These are phyloP conservation scores for Saccostrea echinata DNA, from an alignment of 1,140 invertebrate genomes.

Conservation along the genomic window DNA sequence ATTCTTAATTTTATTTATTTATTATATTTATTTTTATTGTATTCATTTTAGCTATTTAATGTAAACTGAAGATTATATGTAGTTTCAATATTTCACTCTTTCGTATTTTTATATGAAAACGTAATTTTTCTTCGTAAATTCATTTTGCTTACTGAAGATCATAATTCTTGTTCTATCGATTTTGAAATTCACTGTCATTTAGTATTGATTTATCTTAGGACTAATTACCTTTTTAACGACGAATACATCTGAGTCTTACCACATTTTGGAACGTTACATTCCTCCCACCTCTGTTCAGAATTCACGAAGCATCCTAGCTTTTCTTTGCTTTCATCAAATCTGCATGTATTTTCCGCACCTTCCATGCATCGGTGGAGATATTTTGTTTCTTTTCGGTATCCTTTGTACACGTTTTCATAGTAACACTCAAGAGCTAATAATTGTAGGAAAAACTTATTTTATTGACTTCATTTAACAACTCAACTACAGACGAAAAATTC, in stretches of 20 bases:
- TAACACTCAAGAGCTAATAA: neutral
- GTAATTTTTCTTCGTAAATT: no score
- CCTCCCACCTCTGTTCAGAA: neutral
- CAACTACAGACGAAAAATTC: neutral
- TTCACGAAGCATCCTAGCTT: neutral
- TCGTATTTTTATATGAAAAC: no score
- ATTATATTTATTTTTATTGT: no score
- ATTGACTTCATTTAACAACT: neutral
- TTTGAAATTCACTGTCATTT: neutral
- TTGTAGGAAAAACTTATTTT: neutral
- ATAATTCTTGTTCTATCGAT: neutral
- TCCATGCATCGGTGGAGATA: neutral
- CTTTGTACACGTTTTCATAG: neutral
- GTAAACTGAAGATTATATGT: no score
- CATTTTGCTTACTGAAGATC: no score
- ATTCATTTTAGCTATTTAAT: no score
- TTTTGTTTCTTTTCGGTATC: neutral
- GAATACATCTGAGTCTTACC: no score
- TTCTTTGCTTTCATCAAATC: neutral
- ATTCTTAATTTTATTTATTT: no score
- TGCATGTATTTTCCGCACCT: neutral
- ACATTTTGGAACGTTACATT: neutral
- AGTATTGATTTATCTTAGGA: neutral
- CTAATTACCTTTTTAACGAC: neutral
- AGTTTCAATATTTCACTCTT: no score